Conservation (phyloP, 2,888 invertebrate genomes). For the Lochmaea capreae region DNA sequence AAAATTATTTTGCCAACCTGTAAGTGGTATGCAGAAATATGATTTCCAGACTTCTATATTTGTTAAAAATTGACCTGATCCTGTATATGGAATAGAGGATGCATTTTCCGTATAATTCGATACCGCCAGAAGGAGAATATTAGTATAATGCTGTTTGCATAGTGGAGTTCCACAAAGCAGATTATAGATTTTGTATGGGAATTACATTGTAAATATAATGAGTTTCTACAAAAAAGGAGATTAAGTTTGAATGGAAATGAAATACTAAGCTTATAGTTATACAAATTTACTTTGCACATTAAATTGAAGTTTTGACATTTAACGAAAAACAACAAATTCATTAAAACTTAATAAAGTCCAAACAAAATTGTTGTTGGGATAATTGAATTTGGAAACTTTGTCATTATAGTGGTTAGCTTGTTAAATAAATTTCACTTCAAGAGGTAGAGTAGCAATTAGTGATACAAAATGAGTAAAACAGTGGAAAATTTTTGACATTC, state of each 20-base stretch:
- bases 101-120: neutral
- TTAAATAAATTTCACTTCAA: too few species aligned
- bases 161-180: neutral
- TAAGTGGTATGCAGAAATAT: too few species aligned
- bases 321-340: neutral
- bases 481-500: too few species aligned
- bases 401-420: too few species aligned
- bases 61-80: neutral
- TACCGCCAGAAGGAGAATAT: constrained; percentile 3
- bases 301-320: neutral
- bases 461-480: too few species aligned
- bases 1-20: too few species aligned
- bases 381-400: too few species aligned
- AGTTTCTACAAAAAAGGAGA: neutral
- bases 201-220: neutral
- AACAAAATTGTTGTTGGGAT: too few species aligned
- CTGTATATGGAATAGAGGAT: neutral
- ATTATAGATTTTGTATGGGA: constrained; percentile 1
- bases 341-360: neutral
- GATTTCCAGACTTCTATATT: too few species aligned
- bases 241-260: neutral
- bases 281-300: neutral
- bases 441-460: too few species aligned
- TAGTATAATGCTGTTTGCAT: neutral
- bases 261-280: neutral